Percentiles rank a stretch among this genome's conserved stretches.
These are phyloP conservation scores for Tokudaia tokunoshimensis DNA, from an alignment of 2,797 vertebrate species.

Conservation along the genomic window DNA sequence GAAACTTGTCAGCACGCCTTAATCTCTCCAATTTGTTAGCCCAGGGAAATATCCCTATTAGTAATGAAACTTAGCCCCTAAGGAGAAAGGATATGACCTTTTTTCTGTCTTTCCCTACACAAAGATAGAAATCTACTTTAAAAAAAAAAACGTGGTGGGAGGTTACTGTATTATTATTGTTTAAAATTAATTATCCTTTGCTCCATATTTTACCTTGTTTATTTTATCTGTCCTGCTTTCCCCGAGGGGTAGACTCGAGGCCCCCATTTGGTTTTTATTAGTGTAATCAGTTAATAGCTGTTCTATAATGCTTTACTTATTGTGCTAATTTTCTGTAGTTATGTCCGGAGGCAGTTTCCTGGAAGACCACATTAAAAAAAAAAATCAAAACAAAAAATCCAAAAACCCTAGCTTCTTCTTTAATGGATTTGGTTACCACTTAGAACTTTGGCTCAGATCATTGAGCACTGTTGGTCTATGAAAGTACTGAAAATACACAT, in stretches of 20 bases:
- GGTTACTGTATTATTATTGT: constrained; percentile 65
- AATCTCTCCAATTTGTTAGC: constrained; percentile 15
- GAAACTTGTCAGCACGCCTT: background rate
- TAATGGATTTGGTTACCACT: constrained; percentile 62
- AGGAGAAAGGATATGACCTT: background rate
- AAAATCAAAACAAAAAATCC: background rate
- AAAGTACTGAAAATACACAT: constrained; percentile 50
- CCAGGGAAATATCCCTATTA: background rate
- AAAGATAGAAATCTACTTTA: background rate
- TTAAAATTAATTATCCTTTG: constrained; percentile 76
- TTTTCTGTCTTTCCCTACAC: constrained; percentile 10
- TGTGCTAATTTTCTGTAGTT: constrained; percentile 82
- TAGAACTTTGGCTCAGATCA: constrained; percentile 53
- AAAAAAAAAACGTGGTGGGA: background rate
- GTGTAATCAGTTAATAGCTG: constrained; percentile 78
- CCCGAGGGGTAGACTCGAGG: constrained; percentile 66
- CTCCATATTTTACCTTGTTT: constrained; percentile 67
- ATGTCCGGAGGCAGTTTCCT: constrained; percentile 75
- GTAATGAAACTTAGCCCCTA: background rate
- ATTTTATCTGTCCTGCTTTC: constrained; percentile 73
- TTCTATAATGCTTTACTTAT: constrained; percentile 80
- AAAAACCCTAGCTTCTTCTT: constrained; percentile 53
- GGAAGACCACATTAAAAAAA: constrained; percentile 69
- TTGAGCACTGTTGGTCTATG: constrained; percentile 36
- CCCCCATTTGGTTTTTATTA: constrained; percentile 83